Evolutionary conservation across 1,140 invertebrate genomes (phyloP).

Genomic region (Trichoplusia ni): DNA sequence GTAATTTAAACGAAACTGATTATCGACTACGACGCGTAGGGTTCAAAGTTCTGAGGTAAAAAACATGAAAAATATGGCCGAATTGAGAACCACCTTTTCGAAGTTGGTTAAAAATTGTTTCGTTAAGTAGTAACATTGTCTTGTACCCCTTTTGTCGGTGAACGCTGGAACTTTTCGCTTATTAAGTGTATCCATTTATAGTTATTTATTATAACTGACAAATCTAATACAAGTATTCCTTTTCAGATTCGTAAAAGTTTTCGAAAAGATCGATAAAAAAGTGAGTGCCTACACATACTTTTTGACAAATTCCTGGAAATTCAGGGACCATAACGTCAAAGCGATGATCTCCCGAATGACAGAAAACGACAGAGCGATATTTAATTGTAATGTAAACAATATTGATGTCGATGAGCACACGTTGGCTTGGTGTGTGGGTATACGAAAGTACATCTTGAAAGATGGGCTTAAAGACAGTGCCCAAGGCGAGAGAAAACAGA

Average conservation of each 20-base stretch:
- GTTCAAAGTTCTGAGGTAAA: too few relatives aligned
- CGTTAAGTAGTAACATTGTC: too few relatives aligned
- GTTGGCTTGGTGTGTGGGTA: slow-evolving; percentile 32
- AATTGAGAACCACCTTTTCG: too few relatives aligned
- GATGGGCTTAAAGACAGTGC: slow-evolving; percentile 29
- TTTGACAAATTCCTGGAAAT: slow-evolving; percentile 32
- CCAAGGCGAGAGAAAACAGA: not conserved
- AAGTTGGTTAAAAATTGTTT: too few relatives aligned
- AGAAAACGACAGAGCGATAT: slow-evolving; percentile 31
- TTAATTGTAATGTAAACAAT: slow-evolving; percentile 35
- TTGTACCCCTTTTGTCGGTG: too few relatives aligned
- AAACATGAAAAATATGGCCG: too few relatives aligned
- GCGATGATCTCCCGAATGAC: slow-evolving; percentile 24
- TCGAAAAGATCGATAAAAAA: slow-evolving; percentile 29
- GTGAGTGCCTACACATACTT: slow-evolving; percentile 27
- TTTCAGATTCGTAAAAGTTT: slow-evolving; percentile 38
- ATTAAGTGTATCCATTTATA: too few relatives aligned
- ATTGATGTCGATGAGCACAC: slow-evolving; percentile 21
- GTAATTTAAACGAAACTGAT: too few relatives aligned
- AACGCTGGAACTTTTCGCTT: too few relatives aligned
- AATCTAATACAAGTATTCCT: not conserved
- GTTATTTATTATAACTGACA: too few relatives aligned
- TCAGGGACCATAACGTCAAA: slow-evolving; percentile 30
- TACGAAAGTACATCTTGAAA: slow-evolving; percentile 45
- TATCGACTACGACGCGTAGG: too few relatives aligned